Conservation (phyloP, 2,797 vertebrate genomes). For the Pantherophis vulpinus region DNA sequence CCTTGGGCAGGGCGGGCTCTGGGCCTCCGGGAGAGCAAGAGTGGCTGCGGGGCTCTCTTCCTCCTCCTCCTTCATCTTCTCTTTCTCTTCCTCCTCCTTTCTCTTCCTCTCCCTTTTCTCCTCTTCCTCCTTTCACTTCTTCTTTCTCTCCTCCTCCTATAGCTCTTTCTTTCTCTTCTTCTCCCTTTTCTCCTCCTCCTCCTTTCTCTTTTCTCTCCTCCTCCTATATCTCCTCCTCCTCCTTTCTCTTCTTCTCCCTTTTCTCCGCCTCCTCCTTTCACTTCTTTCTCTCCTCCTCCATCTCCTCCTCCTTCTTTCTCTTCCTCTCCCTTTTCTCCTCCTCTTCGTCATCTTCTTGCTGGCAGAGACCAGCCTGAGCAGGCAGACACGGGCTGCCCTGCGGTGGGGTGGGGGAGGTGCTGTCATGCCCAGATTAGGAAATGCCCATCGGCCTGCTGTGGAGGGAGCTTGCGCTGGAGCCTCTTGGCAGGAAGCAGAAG, state of each 20-base stretch:
- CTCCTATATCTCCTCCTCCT: no score
- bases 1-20: slow-evolving; percentile 65
- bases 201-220: no score
- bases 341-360: background rate
- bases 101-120: slow-evolving; percentile 42
- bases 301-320: no score
- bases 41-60: slow-evolving; percentile 42
- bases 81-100: slow-evolving; percentile 43
- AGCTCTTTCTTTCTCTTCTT: no score
- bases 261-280: no score
- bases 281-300: background rate
- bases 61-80: slow-evolving; percentile 14
- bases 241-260: no score
- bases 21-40: slow-evolving; percentile 64
- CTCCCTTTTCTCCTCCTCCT: no score
- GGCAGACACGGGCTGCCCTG: background rate
- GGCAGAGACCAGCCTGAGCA: no score
- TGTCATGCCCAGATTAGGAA: background rate
- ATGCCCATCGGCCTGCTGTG: background rate
- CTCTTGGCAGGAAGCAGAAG: background rate
- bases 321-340: background rate
- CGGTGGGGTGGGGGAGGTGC: no score
- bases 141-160: no score
- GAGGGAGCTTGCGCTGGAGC: background rate
- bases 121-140: background rate